These are phyloP conservation scores for Euplexia lucipara DNA, from an alignment of 2,888 invertebrate species.

Conservation along the genomic window DNA sequence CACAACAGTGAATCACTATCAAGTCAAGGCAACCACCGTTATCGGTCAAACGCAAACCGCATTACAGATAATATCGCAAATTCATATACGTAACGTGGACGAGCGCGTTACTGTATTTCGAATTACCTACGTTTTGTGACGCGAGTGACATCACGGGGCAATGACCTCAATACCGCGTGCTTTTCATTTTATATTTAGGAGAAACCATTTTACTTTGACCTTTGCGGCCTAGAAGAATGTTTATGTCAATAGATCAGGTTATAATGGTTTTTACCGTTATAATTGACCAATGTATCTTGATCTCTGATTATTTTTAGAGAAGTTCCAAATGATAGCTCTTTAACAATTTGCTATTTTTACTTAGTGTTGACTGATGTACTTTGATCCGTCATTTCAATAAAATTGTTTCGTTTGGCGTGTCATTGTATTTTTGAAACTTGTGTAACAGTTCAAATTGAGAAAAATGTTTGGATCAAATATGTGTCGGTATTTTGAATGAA, in stretches of 20 bases:
- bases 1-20: slow-evolving; percentile 59
- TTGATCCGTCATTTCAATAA: slow-evolving; percentile 33
- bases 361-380: slow-evolving; percentile 35
- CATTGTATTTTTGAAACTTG: slow-evolving; percentile 25
- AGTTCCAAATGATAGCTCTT: slow-evolving; percentile 36
- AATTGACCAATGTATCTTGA: slow-evolving; percentile 52
- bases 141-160: slow-evolving; percentile 65
- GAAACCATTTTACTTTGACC: slow-evolving; percentile 60
- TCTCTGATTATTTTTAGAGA: slow-evolving; percentile 27
- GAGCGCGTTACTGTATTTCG: slow-evolving; percentile 60
- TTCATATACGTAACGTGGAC: slow-evolving; percentile 60
- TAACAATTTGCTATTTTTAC: slow-evolving; percentile 27
- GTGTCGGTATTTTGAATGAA: background rate
- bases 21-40: slow-evolving; percentile 74
- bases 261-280: slow-evolving; percentile 56
- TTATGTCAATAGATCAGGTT: slow-evolving; percentile 46
- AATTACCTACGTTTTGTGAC: slow-evolving; percentile 62
- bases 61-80: slow-evolving; percentile 66
- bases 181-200: slow-evolving; percentile 64
- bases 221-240: slow-evolving; percentile 36
- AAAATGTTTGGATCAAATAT: background rate
- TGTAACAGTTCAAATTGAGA: slow-evolving; percentile 8
- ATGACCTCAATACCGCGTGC: slow-evolving; percentile 63
- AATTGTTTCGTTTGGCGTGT: slow-evolving; percentile 20
- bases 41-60: slow-evolving; percentile 70